Base-by-base conservation (phyloP, 2,888 invertebrate genomes). In the Melinopterus prodromus region DNA sequence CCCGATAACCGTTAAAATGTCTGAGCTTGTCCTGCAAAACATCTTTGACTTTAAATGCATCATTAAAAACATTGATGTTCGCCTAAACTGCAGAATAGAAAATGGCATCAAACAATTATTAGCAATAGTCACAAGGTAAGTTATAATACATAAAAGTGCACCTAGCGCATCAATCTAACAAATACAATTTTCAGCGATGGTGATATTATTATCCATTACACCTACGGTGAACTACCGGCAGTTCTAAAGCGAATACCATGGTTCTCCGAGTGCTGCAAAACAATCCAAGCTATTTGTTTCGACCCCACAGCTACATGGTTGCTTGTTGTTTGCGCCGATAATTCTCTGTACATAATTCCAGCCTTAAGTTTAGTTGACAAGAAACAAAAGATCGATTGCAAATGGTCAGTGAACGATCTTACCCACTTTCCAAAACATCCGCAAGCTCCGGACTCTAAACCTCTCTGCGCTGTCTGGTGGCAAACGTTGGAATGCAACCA, bases 231-330 rank as follows among this genome's bases (percentile, higher is more conserved):
- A 82, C 82, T 89, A 70, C 84, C 88, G 15, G 86, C 89, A 36
- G 86, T 89, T 71, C 79, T 89, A 69, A 89, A 87, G 84, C 85
- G 87, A 82, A 86, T 90, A 76, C 88, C 89, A 77, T 90, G 90
- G 90, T 86, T 88, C 79, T 86, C 86, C 15, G 89, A 89, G 79
- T 86, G 85, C 69, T 85, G 85, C 76, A 89, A 89, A 85, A 79
- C 90, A 69, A 92, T 94, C 80, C 92, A 93, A 87, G 93, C 93
- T 86, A 90, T 96, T 88, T 96, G 96, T 88, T 97, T 97, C 89
- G 96, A 97, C 90, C 95, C 96, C 0, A 92, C 94, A 80, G 96
- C 96, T 78, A 93, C 94, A 71, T 95, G 95, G 95, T 90, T 95
- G 36, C 89, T 95, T 35, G 91, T 93, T 83, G 90, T 92, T 80